Conservation (phyloP, 2,113 vertebrate species). For the Caranx ignobilis region DNA sequence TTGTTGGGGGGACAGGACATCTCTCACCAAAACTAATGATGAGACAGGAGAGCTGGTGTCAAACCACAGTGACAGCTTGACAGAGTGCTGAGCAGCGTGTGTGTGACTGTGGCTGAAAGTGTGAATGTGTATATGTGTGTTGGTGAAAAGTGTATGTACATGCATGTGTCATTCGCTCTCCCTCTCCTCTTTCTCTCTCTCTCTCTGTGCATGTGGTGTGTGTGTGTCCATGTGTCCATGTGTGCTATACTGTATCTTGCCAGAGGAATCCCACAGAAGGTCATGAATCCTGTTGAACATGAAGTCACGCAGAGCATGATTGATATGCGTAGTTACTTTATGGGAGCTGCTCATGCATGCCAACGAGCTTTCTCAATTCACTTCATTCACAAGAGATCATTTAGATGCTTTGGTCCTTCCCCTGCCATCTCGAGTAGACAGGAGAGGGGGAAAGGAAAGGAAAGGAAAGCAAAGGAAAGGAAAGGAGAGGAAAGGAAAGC, state of each 20-base stretch:
- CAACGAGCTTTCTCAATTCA: conserved; percentile 73
- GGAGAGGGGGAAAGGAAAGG: conserved; percentile 9
- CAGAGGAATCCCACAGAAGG: conserved; percentile 68
- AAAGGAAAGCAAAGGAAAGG: background rate
- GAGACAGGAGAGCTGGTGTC: conserved; percentile 70
- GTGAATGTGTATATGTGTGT: conserved; percentile 6
- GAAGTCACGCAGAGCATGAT: conserved; percentile 62
- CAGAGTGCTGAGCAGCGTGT: conserved; percentile 56
- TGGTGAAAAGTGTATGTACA: conserved; percentile 2
- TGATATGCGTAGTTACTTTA: conserved; percentile 77
- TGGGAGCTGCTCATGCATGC: conserved; percentile 73
- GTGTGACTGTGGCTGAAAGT: conserved; percentile 39
- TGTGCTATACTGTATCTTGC: conserved; percentile 49
- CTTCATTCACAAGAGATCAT: conserved; percentile 75
- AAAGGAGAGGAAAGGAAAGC: too few relatives aligned
- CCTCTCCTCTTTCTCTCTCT: background rate
- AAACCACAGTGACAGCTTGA: conserved; percentile 71
- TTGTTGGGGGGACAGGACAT: conserved; percentile 75
- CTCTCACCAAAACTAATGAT: conserved; percentile 80
- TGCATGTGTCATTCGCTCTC: conserved; percentile 9
- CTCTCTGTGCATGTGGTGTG: background rate
- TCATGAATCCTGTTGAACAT: conserved; percentile 61
- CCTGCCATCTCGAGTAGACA: conserved; percentile 23
- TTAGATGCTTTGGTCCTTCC: conserved; percentile 49
- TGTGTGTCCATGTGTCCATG: conserved; percentile 12